Percentiles rank a stretch among this genome's conserved stretches.
Evolutionary conservation across 2,888 invertebrate genomes (phyloP).

Genomic region (Tenthredo distinguenda): DNA sequence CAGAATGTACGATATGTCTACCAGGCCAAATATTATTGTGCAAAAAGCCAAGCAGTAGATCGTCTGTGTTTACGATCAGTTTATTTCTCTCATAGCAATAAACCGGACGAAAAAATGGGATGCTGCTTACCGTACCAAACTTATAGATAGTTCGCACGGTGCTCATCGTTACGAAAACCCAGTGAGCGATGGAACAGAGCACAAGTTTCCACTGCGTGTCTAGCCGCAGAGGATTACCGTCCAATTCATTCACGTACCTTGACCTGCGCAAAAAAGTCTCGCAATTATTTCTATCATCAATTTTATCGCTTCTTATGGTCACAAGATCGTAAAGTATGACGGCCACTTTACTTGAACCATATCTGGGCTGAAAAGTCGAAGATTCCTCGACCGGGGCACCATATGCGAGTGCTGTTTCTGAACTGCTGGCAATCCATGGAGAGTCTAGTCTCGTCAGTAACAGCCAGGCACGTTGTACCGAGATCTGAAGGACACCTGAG

Average conservation of each 20-base stretch:
- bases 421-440: not conserved
- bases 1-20: not conserved
- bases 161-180: conserved; percentile 13
- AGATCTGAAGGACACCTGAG: conserved; percentile 29
- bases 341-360: conserved; percentile 27
- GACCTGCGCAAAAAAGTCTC: conserved; percentile 2
- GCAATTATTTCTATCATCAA: not conserved
- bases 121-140: conserved; percentile 12
- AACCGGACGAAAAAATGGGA: not conserved
- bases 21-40: not conserved
- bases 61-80: not conserved
- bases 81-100: not conserved
- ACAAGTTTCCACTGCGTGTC: conserved; percentile 40
- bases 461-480: not conserved
- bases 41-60: conserved; percentile 18
- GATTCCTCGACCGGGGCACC: conserved; percentile 12
- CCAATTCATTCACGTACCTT: not conserved
- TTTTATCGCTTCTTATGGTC: not conserved
- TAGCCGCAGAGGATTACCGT: not conserved
- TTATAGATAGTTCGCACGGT: conserved; percentile 26
- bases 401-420: not conserved
- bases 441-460: conserved; percentile 16
- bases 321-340: not conserved
- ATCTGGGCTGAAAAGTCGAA: conserved; percentile 39
- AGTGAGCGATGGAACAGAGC: conserved; percentile 27